Base-by-base conservation (phyloP, 2,888 invertebrate species). In the Hermaeophaga mercurialis region DNA sequence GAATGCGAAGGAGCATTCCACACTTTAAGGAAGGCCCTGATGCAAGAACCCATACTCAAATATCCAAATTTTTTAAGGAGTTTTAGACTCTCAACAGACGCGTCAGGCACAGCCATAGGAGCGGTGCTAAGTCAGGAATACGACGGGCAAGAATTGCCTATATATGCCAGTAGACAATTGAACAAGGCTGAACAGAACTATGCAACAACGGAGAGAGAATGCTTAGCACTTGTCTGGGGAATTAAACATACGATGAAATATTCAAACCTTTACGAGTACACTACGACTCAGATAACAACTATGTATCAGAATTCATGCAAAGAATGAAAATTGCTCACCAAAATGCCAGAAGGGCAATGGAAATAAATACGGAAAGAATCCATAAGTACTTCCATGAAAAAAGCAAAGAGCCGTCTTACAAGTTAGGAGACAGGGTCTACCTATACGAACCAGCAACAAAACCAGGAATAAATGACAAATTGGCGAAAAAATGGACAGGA, bases 261-360 rank as follows among this genome's bases (percentile, higher is more conserved):
- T 53, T 63, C 12, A 34, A 47, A 34, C 54, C 64, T 12, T 33
- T 17, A 9, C 17, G 60, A 24, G 31, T 50, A 9, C 41, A 50
- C 5, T 66, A 66, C 19, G 62, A 65, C 28, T 14, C 44, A 5
- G 58, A 44, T 19, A 56, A 58, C 1, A 64, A 67, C 58, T 66
- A 67, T 44, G 61, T 46, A 1, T 34, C 56, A 1, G 60, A 61
- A 47, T 11, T 58, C n/a, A n/a, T n/a, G n/a, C n/a, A n/a, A n/a
- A n/a, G n/a, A n/a, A n/a, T n/a, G n/a, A n/a, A n/a, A n/a, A n/a
- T n/a, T n/a, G n/a, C n/a, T n/a, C n/a, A n/a, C n/a, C n/a, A n/a
- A n/a, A n/a, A n/a, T n/a, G n/a, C n/a, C n/a, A n/a, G n/a, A n/a
- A n/a, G n/a, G n/a, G n/a, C n/a, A n/a, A n/a, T n/a, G n/a, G n/a